Base-by-base conservation (phyloP, 1,140 invertebrate species). In the Aphaenogaster ashmeadi region DNA sequence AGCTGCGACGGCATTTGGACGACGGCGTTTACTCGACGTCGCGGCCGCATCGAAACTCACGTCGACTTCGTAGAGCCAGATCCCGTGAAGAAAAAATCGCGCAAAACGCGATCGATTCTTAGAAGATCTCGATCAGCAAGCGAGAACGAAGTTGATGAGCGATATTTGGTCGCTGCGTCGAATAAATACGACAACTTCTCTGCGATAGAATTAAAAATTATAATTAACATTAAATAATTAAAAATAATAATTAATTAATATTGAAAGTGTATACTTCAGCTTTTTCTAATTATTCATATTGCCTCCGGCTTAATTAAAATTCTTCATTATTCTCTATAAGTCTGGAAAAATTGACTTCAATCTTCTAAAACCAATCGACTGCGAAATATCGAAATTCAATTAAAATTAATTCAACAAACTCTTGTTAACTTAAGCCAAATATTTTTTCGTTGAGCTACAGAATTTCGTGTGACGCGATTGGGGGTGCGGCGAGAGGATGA, bases 1-100 rank as follows among this genome's bases (percentile, higher is more conserved):
- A 90, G 86, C 69, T 67, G 13, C 67, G 54, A 27, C 41, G 67
- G 79, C 67, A 75, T 85, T 87, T 87, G 60, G 67, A 77, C 21
- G 79, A 88, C 64, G 83, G 75, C 60, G 64, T 21, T 67, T 7
- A 52, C 88, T 77, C 38, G 27, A 72, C 15, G n/a, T 78, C 36
- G 52, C 41, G 66, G 44, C 1, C 50, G 69, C 52, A 47, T 75
- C 41, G 67, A 58, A 64, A 78, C 52, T 60, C 60, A 21, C 18
- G 52, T 11, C 27, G 13, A 21, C 8, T 27, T 66, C 7, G 15
- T 13, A 13, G 21, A 74, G 72, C 27, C 71, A 90, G 69, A 62
- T 60, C 3, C 21, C 36, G 9, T n/a, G 5, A 27, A 9, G 2
- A n/a, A 6, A 56, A 58, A 13, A 75, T 58, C 11, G 0, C 50